Evolutionary conservation across 2,888 invertebrate species (phyloP).

Genomic region (Entomobrya multifasciata): DNA sequence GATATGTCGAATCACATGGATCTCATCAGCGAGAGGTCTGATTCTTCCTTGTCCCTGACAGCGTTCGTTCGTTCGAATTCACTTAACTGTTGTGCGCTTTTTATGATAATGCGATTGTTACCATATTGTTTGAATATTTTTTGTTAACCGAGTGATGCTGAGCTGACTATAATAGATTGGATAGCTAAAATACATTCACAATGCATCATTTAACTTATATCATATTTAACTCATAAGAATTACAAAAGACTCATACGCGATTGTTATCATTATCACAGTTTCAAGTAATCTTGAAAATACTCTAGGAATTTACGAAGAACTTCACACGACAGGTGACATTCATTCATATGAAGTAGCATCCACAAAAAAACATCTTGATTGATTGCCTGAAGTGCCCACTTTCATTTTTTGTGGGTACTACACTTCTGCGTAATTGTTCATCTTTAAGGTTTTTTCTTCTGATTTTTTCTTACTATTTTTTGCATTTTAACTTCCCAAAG

Average conservation of each 20-base stretch:
- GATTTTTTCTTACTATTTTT: too few species aligned
- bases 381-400: slow-evolving; percentile 6
- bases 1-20: slow-evolving; percentile 56
- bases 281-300: slow-evolving; percentile 16
- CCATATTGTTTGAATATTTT: not conserved
- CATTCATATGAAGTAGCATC: not conserved
- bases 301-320: not conserved
- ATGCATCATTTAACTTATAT: too few species aligned
- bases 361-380: slow-evolving; percentile 29
- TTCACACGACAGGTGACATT: slow-evolving; percentile 57
- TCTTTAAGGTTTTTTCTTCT: not conserved
- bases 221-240: too few species aligned
- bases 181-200: not conserved
- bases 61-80: not conserved
- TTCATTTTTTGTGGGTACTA: not conserved
- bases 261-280: not conserved
- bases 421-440: not conserved
- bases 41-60: slow-evolving; percentile 31
- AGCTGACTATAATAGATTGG: not conserved
- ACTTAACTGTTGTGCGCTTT: slow-evolving; percentile 8
- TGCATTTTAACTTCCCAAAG: too few species aligned
- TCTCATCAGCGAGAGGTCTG: slow-evolving; percentile 53
- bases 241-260: too few species aligned
- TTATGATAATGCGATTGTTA: not conserved
- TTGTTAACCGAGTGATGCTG: not conserved